Evolutionary conservation across 2,888 invertebrate genomes (phyloP).

Genomic region (Gastracanthus pulcherrimus): DNA sequence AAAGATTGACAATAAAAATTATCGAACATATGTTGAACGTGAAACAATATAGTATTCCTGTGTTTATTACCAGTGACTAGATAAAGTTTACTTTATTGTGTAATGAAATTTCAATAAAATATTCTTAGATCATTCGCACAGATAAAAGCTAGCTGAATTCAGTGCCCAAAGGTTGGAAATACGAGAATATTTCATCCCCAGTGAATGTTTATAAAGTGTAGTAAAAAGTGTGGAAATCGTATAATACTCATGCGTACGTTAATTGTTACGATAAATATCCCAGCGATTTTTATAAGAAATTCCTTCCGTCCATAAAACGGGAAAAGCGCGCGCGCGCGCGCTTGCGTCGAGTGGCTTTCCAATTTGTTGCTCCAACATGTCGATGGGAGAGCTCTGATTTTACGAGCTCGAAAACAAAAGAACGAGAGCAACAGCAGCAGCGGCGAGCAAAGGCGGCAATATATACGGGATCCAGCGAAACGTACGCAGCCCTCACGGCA

Average conservation of each 20-base stretch:
- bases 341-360: too few species aligned
- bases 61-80: neutral
- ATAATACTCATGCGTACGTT: neutral
- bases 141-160: too few species aligned
- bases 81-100: neutral
- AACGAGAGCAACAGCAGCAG: neutral
- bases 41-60: neutral
- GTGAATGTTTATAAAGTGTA: too few species aligned
- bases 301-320: neutral
- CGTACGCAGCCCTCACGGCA: neutral
- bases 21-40: neutral
- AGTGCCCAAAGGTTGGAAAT: too few species aligned
- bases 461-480: constrained; percentile 4
- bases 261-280: neutral
- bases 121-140: too few species aligned
- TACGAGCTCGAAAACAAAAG: constrained; percentile 44
- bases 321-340: neutral
- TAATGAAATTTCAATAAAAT: neutral
- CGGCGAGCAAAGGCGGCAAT: neutral
- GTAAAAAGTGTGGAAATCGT: neutral
- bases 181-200: too few species aligned
- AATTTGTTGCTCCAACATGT: constrained; percentile 43
- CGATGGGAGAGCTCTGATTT: constrained; percentile 32
- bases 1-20: neutral
- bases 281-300: neutral